Evolutionary conservation across 2,113 vertebrate genomes (phyloP).

Genomic region (Leptodactylus fuscus): DNA sequence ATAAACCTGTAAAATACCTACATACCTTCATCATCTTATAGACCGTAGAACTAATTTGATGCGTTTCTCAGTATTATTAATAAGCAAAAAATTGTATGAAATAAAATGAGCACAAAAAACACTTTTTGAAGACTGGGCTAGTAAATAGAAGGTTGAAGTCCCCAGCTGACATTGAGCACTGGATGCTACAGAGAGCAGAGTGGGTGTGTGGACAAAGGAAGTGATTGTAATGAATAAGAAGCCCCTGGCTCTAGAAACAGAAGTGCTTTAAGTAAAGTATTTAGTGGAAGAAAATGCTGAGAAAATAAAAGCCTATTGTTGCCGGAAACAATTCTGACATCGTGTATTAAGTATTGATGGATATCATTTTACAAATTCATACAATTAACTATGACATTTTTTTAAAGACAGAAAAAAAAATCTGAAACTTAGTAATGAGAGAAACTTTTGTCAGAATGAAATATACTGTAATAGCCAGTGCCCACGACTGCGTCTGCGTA

Average conservation of each 20-base stretch:
- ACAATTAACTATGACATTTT: background rate
- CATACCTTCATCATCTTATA: background rate
- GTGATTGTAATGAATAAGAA: background rate
- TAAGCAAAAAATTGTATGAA: background rate
- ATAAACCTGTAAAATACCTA: background rate
- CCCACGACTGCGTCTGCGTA: too few species aligned
- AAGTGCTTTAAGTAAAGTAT: background rate
- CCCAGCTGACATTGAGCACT: background rate
- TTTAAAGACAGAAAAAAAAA: background rate
- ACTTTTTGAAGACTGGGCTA: background rate
- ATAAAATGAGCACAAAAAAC: background rate
- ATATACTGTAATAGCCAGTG: too few species aligned
- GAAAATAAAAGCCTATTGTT: conserved; percentile 6
- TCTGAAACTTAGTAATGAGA: background rate
- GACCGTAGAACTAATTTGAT: background rate
- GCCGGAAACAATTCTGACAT: background rate
- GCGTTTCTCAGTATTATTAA: background rate
- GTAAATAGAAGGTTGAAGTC: background rate
- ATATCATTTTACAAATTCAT: background rate
- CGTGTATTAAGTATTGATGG: background rate
- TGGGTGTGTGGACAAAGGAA: background rate
- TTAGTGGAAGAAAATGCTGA: background rate
- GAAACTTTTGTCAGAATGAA: too few species aligned
- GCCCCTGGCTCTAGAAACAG: background rate
- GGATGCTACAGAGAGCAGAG: conserved; percentile 1